A percentile compares a stretch with the other conserved stretches of the same genome.
Conservation (phyloP, 2,113 vertebrate species). For the Hiodon alosoides region DNA sequence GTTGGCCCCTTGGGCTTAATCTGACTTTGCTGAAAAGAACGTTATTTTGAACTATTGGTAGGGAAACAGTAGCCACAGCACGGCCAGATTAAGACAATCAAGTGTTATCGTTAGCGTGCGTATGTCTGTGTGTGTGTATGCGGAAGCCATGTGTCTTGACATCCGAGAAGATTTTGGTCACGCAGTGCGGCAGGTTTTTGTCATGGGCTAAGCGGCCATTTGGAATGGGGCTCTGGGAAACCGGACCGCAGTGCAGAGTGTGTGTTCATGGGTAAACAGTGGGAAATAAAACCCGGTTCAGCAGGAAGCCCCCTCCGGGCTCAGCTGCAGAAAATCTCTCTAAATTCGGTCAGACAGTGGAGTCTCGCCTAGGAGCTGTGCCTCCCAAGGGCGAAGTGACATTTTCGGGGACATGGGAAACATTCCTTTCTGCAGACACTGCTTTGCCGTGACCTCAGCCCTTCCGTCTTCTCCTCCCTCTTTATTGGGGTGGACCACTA, state of each 20-base stretch:
- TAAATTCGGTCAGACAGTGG: slow-evolving; percentile 64
- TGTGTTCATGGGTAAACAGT: slow-evolving; percentile 44
- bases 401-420: slow-evolving; percentile 61
- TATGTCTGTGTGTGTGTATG: no score
- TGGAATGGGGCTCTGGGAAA: neutral
- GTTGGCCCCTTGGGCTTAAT: no score
- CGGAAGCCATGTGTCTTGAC: no score
- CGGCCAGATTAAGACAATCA: no score
- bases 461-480: neutral
- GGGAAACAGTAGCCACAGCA: no score
- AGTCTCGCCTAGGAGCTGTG: slow-evolving; percentile 50
- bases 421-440: slow-evolving; percentile 11
- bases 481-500: slow-evolving; percentile 39
- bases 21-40: no score
- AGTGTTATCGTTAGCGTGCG: no score
- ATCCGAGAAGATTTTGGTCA: neutral
- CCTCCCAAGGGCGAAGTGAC: slow-evolving; percentile 61
- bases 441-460: neutral
- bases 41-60: no score
- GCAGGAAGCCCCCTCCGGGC: slow-evolving; percentile 47
- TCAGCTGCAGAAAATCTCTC: slow-evolving; percentile 47
- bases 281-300: slow-evolving; percentile 39
- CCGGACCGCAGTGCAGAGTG: slow-evolving; percentile 20
- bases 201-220: neutral
- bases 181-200: neutral